Percentiles rank a stretch among this genome's conserved stretches.
Conservation (phyloP, 1,140 invertebrate species). For the Andricus grossulariae region DNA sequence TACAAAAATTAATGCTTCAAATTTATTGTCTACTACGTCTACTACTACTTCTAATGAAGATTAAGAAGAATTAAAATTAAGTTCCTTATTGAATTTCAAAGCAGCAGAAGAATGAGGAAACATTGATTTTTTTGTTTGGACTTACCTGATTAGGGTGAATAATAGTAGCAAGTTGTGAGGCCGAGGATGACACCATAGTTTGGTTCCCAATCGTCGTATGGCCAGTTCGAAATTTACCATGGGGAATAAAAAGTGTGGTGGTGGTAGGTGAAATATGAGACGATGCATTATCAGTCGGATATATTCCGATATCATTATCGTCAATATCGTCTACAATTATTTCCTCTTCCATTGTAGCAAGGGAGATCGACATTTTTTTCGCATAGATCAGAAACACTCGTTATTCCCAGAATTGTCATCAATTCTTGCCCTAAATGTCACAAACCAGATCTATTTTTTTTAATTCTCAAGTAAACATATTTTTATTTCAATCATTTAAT, state of each 20-base stretch:
- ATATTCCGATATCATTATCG: constrained; percentile 54
- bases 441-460: neutral
- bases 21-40: too few species aligned
- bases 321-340: constrained; percentile 66
- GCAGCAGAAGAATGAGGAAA: neutral
- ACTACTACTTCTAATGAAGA: too few species aligned
- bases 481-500: neutral
- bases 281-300: constrained; percentile 53
- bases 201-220: constrained; percentile 62
- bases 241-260: constrained; percentile 68
- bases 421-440: neutral
- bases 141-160: constrained; percentile 70
- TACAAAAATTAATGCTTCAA: too few species aligned
- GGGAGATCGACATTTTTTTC: constrained; percentile 2
- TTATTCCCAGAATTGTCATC: neutral
- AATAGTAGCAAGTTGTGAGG: constrained; percentile 65
- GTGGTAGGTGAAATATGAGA: constrained; percentile 66
- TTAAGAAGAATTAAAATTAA: neutral
- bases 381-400: constrained; percentile 4
- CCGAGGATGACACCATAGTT: constrained; percentile 59
- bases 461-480: neutral
- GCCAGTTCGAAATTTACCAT: constrained; percentile 64
- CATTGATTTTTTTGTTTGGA: neutral
- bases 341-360: constrained; percentile 70
- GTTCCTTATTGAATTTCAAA: neutral